These are phyloP conservation scores for Guaruba guarouba DNA, from an alignment of 2,113 vertebrate genomes.

Conservation along the genomic window DNA sequence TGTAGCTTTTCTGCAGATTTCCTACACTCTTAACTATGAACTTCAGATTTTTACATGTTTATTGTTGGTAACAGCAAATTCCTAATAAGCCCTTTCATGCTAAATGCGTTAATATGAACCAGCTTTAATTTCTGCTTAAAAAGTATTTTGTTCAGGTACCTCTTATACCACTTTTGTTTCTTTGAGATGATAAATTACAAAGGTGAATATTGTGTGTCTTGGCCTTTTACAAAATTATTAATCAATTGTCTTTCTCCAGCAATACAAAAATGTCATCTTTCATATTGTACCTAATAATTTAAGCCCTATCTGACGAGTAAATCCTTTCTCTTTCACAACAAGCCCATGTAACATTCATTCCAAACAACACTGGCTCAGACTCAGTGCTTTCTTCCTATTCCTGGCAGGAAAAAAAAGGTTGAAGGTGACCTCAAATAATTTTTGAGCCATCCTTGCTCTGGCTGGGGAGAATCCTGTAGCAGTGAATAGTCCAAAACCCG, in stretches of 20 bases:
- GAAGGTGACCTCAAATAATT: not conserved
- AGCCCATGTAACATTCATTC: not conserved
- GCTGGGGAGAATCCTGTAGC: not conserved
- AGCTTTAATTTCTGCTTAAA: not conserved
- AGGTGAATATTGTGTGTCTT: not conserved
- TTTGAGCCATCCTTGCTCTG: not conserved
- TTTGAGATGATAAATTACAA: not conserved
- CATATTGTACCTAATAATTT: not conserved
- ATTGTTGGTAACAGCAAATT: not conserved
- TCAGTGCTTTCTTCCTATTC: not conserved
- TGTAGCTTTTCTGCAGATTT: not conserved
- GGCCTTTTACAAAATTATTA: slow-evolving; percentile 32
- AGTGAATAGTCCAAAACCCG: not conserved
- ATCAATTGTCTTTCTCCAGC: not conserved
- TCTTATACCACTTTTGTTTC: not conserved
- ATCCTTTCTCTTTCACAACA: not conserved
- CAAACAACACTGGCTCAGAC: not conserved
- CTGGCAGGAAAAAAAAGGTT: not conserved
- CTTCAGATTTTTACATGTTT: not conserved
- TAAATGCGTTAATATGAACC: not conserved
- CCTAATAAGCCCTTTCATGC: not conserved
- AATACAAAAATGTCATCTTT: not conserved
- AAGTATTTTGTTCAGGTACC: not conserved
- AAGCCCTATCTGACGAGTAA: slow-evolving; percentile 5
- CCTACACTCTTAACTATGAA: not conserved